Percentiles rank a stretch among this genome's conserved stretches.
Evolutionary conservation across 2,797 vertebrate genomes (phyloP).

Genomic region (Takifugu rubripes): DNA sequence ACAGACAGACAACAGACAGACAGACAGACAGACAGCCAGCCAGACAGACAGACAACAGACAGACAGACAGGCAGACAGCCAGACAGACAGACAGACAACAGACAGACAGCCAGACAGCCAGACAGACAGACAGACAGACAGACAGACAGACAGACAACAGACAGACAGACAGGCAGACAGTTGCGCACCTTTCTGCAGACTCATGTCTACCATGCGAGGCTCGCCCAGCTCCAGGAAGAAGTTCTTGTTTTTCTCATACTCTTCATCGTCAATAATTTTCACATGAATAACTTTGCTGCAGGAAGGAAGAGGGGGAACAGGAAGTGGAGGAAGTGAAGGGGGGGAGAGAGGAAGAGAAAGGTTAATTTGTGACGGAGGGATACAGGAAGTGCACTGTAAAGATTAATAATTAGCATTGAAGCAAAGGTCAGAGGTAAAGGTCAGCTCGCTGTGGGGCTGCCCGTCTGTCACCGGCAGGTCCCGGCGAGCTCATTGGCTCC

Average conservation of each 20-base stretch:
- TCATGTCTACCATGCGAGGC: constrained; percentile 98
- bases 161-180: constrained; percentile 23
- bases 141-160: not conserved
- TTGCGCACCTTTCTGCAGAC: constrained; percentile 98
- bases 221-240: constrained; percentile 99
- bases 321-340: constrained; percentile 11
- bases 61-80: not conserved
- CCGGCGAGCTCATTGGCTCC: constrained; percentile 36
- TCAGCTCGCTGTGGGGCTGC: constrained; percentile 20
- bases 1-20: no score
- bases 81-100: no score
- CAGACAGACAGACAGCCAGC: no score
- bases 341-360: constrained; percentile 44
- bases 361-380: constrained; percentile 66
- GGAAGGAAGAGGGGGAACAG: constrained; percentile 42
- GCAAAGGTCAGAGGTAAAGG: constrained; percentile 59
- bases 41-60: no score
- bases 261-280: constrained; percentile 98
- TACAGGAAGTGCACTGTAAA: constrained; percentile 55
- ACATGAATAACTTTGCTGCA: constrained; percentile 96
- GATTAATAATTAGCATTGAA: constrained; percentile 64
- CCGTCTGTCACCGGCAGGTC: constrained; percentile 24
- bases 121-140: not conserved
- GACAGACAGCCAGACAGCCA: no score
- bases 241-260: constrained; percentile 99